Conservation (phyloP, 2,797 vertebrate species). For the Tokudaia tokunoshimensis region DNA sequence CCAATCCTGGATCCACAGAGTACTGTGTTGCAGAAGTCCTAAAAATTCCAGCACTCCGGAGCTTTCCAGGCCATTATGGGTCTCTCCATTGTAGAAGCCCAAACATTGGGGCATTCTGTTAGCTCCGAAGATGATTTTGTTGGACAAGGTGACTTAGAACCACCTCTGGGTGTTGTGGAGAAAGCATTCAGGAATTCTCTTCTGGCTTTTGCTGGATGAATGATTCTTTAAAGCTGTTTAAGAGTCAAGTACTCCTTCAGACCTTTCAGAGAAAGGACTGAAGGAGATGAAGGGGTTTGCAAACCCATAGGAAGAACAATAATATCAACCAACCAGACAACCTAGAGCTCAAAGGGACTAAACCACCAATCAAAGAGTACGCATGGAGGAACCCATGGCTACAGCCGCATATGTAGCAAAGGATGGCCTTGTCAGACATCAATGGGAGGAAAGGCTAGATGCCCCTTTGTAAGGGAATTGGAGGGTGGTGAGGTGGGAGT, state of each 20-base stretch:
- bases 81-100: background rate
- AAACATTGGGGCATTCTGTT: background rate
- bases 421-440: too few relatives aligned
- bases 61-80: background rate
- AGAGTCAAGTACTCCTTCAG: background rate
- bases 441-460: too few relatives aligned
- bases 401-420: too few relatives aligned
- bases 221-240: background rate
- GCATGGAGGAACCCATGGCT: too few relatives aligned
- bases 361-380: too few relatives aligned
- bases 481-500: too few relatives aligned
- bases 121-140: background rate
- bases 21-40: background rate
- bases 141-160: conserved; percentile 8
- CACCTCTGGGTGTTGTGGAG: background rate
- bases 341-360: too few relatives aligned
- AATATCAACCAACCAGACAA: too few relatives aligned
- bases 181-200: conserved; percentile 30
- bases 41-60: background rate
- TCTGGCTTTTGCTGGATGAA: background rate
- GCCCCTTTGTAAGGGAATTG: too few relatives aligned
- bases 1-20: background rate
- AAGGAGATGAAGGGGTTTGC: too few relatives aligned
- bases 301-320: too few relatives aligned
- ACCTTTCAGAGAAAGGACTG: too few relatives aligned